Base-by-base conservation (phyloP, 2,797 vertebrate species). In the Babyrousa celebensis region DNA sequence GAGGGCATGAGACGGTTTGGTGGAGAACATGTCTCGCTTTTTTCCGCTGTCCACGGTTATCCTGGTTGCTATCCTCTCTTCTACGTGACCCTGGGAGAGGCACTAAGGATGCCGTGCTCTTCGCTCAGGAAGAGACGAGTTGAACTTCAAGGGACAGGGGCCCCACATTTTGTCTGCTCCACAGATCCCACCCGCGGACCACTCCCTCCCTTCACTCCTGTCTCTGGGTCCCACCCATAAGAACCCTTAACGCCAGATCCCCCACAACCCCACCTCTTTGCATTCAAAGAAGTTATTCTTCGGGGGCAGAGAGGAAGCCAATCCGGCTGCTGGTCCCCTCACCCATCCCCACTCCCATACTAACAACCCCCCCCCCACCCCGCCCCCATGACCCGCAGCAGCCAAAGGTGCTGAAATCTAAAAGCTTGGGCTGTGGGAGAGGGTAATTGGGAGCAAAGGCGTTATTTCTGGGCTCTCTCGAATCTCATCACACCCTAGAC, bases 131-230 rank as follows among this genome's bases (percentile, higher is more conserved):
- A 78, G 74, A 94, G 94, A 36, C 91, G 91, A 92, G 95, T 89
- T 85, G 94, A 87, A 96, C 91, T 87, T 84, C 63, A 10, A 85
- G 79, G 86, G 56, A 65, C 74, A 25, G 92, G 96, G 97, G 89
- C 86, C 96, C 97, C 92, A 96, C 94, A 96, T 98, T 98, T 98
- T 98, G 98, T 98, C 95, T 91, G 92, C 83, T 60, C 36, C 6
- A 83, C 96, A 96, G 94, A 94, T 92, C 97, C 98, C 97, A 96
- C 98, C 97, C 98, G 95, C 95, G 83, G 91, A 93, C 96, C 96
- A 86, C 97, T 96, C 97, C 98, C 96, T 89, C 97, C 97, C 95
- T 62, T 29, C 79, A 36, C 85, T 63, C 78, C 12, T 17, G 27
- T 63, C 72, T 67, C 96, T 12, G 58, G 29, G 96, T 89, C 89